phyloP scores from a whole-genome alignment of 2,113 vertebrate species.

The Larimichthys polyactis region DNA sequence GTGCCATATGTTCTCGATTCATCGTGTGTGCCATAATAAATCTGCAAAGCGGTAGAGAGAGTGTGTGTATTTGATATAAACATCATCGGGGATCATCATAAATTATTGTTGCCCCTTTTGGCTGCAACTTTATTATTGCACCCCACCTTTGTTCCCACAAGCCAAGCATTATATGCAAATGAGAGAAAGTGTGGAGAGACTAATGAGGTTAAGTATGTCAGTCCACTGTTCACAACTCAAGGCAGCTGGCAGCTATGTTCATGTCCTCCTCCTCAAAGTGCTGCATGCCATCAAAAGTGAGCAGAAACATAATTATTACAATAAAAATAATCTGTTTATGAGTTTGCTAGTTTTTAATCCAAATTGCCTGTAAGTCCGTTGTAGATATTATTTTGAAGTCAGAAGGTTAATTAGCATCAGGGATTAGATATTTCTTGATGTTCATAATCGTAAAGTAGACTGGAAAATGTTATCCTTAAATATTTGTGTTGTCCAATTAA shows the following conservation, averaged over 20 bases:
- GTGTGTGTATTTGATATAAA: conserved; percentile 66
- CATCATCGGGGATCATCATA: conserved; percentile 63
- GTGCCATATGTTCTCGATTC: conserved; percentile 66
- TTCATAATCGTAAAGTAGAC: conserved; percentile 9
- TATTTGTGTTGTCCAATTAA: not conserved
- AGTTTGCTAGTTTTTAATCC: conserved; percentile 43
- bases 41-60: conserved; percentile 49
- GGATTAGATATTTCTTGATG: conserved; percentile 37
- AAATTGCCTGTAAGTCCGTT: conserved; percentile 44
- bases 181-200: conserved; percentile 37
- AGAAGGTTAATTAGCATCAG: conserved; percentile 56
- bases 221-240: conserved; percentile 29
- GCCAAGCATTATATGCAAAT: conserved; percentile 53
- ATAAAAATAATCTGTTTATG: conserved; percentile 47
- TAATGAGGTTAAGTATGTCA: conserved; percentile 47
- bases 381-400: conserved; percentile 36
- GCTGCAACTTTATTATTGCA: conserved; percentile 45
- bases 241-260: not conserved
- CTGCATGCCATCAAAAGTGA: conserved; percentile 6
- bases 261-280: conserved; percentile 10
- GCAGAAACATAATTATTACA: conserved; percentile 8
- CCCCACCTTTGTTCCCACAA: conserved; percentile 23
- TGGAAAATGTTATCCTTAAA: conserved; percentile 13
- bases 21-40: conserved; percentile 59
- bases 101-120: conserved; percentile 58